Evolutionary conservation across 2,888 invertebrate species (phyloP).

Genomic region (Apamea sordens): DNA sequence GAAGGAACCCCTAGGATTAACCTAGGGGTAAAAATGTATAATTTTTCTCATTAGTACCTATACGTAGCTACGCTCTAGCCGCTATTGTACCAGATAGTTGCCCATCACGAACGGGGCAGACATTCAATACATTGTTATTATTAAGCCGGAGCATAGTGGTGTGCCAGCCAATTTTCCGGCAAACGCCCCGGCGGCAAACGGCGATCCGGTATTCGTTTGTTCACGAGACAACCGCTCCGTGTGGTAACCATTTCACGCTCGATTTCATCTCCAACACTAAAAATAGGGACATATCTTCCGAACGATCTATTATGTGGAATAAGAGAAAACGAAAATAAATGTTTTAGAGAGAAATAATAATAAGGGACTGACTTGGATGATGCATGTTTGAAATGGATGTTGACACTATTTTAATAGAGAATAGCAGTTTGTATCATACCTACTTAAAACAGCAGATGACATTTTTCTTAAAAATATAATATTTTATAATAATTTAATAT

Average conservation of each 20-base stretch:
- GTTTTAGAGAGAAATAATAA: slow-evolving; percentile 56
- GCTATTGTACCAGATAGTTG: slow-evolving; percentile 46
- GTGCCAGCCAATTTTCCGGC: slow-evolving; percentile 86
- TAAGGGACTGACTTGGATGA: slow-evolving; percentile 25
- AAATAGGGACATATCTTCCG: slow-evolving; percentile 79
- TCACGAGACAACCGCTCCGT: slow-evolving; percentile 85
- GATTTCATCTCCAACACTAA: slow-evolving; percentile 85
- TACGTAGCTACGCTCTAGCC: slow-evolving; percentile 3
- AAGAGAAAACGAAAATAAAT: slow-evolving; percentile 69
- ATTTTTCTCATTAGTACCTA: not conserved
- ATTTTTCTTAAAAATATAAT: not conserved
- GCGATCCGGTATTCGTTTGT: slow-evolving; percentile 84
- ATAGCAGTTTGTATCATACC: not conserved
- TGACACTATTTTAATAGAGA: slow-evolving; percentile 5
- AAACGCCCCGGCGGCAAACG: slow-evolving; percentile 79
- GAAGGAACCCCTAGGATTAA: not conserved
- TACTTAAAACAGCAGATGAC: not conserved
- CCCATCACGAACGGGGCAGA: slow-evolving; percentile 54
- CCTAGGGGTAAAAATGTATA: not conserved
- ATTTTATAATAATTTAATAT: too few relatives aligned
- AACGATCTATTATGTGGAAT: slow-evolving; percentile 75
- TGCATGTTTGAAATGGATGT: slow-evolving; percentile 28
- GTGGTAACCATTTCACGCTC: slow-evolving; percentile 89
- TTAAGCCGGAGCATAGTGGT: slow-evolving; percentile 70
- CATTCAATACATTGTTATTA: slow-evolving; percentile 72